Percentiles rank a stretch among this genome's conserved stretches.
These are phyloP conservation scores for Drosophila quinaria DNA, from an alignment of 2,888 invertebrate genomes.

Conservation along the genomic window DNA sequence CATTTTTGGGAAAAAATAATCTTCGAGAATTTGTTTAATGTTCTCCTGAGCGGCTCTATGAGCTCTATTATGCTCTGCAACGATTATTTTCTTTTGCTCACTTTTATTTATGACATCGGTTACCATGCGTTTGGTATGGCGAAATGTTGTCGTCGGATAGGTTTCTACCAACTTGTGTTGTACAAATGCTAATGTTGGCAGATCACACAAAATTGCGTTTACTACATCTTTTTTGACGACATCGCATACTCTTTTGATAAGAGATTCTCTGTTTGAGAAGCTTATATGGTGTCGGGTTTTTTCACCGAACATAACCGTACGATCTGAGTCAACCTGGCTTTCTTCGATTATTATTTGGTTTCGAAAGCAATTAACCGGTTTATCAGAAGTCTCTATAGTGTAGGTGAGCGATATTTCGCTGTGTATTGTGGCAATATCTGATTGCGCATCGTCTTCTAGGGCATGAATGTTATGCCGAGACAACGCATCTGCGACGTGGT, in stretches of 20 bases:
- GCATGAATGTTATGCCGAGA: too few species aligned
- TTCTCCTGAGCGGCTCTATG: conserved; percentile 3
- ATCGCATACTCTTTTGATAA: not conserved
- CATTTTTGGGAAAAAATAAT: conserved; percentile 3
- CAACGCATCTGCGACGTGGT: too few species aligned
- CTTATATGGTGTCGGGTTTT: not conserved
- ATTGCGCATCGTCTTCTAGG: too few species aligned
- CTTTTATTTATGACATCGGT: not conserved
- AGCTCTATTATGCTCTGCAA: not conserved
- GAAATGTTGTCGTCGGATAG: not conserved
- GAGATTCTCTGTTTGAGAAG: too few species aligned
- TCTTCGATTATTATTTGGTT: not conserved
- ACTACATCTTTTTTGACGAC: not conserved
- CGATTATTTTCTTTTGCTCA: conserved; percentile 2
- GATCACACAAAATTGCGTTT: not conserved
- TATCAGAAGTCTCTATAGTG: too few species aligned
- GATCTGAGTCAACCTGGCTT: not conserved
- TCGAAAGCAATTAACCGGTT: too few species aligned
- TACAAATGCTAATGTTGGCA: not conserved
- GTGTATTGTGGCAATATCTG: too few species aligned
- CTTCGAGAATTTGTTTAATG: not conserved
- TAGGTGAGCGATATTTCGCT: too few species aligned
- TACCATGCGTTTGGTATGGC: not conserved
- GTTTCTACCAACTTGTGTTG: not conserved
- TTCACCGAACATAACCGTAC: not conserved